A percentile compares a stretch with the other conserved stretches of the same genome.
phyloP scores from a whole-genome alignment of 2,113 vertebrate species.

The Balaeniceps rex region DNA sequence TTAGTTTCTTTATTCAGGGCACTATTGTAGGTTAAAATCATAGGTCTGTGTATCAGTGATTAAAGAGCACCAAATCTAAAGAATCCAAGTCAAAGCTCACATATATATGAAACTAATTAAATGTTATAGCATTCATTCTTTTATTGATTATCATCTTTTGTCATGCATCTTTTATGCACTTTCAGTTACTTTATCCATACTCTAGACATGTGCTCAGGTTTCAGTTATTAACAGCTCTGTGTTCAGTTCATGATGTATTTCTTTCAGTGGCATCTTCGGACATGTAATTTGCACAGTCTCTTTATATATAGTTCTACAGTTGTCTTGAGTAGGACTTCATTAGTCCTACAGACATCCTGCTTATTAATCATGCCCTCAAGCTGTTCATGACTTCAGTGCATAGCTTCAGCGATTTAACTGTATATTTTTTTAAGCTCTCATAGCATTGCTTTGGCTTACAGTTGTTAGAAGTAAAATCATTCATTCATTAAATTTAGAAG shows the following conservation, averaged over 20 bases:
- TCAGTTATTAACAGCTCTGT: not conserved
- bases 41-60: not conserved
- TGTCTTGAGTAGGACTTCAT: not conserved
- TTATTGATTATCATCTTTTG: not conserved
- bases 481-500: conserved; percentile 19
- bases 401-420: conserved; percentile 34
- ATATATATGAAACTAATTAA: not conserved
- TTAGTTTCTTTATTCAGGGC: not conserved
- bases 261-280: not conserved
- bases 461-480: not conserved
- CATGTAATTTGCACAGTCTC: not conserved
- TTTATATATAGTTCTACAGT: not conserved
- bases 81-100: not conserved
- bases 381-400: conserved; percentile 41
- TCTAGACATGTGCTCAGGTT: conserved; percentile 4
- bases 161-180: not conserved
- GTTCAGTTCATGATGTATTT: conserved; percentile 26
- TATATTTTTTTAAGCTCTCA: conserved; percentile 45
- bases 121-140: not conserved
- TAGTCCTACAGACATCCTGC: conserved; percentile 34
- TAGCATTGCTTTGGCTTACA: conserved; percentile 52
- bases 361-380: conserved; percentile 28
- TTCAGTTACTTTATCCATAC: not conserved
- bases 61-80: not conserved
- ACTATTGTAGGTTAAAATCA: not conserved